Base-by-base conservation (phyloP, 1,140 invertebrate genomes). In the Watersipora subatra region DNA sequence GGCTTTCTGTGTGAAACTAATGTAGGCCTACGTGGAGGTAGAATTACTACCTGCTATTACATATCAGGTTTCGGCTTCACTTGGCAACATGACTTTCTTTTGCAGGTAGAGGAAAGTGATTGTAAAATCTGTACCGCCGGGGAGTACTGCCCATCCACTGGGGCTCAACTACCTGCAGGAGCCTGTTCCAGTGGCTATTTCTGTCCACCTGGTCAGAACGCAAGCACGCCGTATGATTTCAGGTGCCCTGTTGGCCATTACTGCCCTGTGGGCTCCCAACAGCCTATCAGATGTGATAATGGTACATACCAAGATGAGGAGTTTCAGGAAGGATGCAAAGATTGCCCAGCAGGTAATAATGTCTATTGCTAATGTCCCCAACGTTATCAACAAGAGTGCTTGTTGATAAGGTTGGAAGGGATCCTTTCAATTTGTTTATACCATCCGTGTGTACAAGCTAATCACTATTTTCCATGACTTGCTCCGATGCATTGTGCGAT, bases 201-300 rank as follows among this genome's bases (percentile, higher is more conserved):
- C 65, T 78, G 76, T 61, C 75, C 76, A 24, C 66, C 65, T 27
- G 72, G 74, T 17, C 73, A 76, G 61, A 76, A 74, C 66, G 68
- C 70, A 19, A 72, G 74, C 19, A 69, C 72, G 57, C 76, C 76
- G 27, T 29, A 67, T 63, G 69, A 73, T 17, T 75, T 0, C 66
- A 75, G 73, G 27, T 78, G 76, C 63, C 75, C 73, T 1, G 66
- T 73, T 24, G 76, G 75, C 29, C 73, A 76, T 63, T 75, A 71
- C 64, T 78, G 76, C 58, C 73, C 74, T 0, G 64, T 28, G 19
- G 75, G 71, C 25, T 68, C 65, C 2, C 70, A 70, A 55, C 66
- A 69, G 3, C 64, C 73, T 0, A 61, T 73, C 25, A 63, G 72
- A 61, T 78, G 76, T 69, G 64, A 67, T n/a, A 74, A 75, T 57